phyloP scores from a whole-genome alignment of 2,797 vertebrate species.

The Dicrostonyx torquatus region DNA sequence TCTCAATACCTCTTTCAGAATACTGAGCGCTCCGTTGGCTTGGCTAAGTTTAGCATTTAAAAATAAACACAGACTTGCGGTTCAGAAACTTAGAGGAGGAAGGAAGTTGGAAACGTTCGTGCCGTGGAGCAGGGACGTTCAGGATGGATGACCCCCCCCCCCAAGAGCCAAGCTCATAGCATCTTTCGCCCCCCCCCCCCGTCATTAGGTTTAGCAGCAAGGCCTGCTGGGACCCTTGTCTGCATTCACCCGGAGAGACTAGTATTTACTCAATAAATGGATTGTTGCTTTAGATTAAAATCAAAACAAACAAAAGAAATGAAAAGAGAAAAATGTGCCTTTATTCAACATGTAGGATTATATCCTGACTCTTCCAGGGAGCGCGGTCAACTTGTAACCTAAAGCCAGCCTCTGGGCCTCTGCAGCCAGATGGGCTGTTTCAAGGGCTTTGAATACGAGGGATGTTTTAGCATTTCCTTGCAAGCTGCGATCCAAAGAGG shows the following conservation, averaged over 20 bases:
- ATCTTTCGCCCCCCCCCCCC: neutral
- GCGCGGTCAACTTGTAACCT: conserved; percentile 17
- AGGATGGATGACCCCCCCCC: too few species aligned
- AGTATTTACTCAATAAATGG: neutral
- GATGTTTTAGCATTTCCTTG: conserved; percentile 69
- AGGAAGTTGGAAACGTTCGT: conserved; percentile 23
- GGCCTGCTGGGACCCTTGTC: neutral
- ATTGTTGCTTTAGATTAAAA: neutral
- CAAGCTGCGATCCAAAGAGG: conserved; percentile 70
- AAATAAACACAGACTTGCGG: neutral
- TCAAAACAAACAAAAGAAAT: neutral
- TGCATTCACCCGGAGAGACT: neutral
- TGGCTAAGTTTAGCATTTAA: neutral
- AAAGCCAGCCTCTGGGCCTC: conserved; percentile 1
- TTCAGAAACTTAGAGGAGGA: neutral
- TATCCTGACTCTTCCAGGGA: conserved; percentile 53
- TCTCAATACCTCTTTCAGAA: neutral
- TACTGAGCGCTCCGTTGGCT: neutral
- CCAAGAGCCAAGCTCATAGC: neutral
- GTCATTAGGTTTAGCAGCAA: neutral
- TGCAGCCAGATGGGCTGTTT: conserved; percentile 53
- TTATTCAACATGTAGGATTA: neutral
- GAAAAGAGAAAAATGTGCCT: neutral
- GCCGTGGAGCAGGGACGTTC: neutral
- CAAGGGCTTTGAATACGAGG: conserved; percentile 54